phyloP scores from a whole-genome alignment of 2,888 invertebrate species.

The Andrena bicolor region DNA sequence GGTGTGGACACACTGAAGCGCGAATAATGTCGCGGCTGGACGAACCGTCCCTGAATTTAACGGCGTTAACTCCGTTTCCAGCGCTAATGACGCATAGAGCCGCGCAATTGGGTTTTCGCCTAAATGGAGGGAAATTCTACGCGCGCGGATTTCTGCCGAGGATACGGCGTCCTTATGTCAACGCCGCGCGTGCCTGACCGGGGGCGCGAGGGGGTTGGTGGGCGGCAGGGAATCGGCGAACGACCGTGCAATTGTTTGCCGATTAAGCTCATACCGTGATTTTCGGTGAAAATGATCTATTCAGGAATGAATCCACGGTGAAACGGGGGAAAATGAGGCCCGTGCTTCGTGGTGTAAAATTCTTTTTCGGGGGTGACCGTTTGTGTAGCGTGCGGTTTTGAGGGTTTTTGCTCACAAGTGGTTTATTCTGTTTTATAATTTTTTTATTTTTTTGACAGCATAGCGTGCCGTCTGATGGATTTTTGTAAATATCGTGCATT shows the following conservation, averaged over 20 bases:
- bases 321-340: constrained; percentile 20
- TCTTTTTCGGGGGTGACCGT: not conserved
- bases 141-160: constrained; percentile 65
- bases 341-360: not conserved
- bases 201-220: not conserved
- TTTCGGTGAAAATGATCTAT: constrained; percentile 66
- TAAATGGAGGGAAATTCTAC: constrained; percentile 65
- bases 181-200: constrained; percentile 32
- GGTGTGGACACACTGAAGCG: constrained; percentile 53
- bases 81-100: constrained; percentile 81
- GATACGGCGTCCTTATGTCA: constrained; percentile 66
- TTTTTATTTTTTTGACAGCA: too few species aligned
- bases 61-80: constrained; percentile 79
- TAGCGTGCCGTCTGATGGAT: too few species aligned
- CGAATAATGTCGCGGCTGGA: constrained; percentile 77
- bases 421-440: too few species aligned
- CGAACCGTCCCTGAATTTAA: constrained; percentile 75
- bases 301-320: constrained; percentile 29
- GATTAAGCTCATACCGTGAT: constrained; percentile 57
- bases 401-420: too few species aligned
- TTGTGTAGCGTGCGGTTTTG: too few species aligned
- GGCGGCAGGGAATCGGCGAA: constrained; percentile 35
- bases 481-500: too few species aligned
- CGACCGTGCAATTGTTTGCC: constrained; percentile 47
- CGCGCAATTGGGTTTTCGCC: constrained; percentile 78